A percentile compares a stretch with the other conserved stretches of the same genome.
phyloP scores from a whole-genome alignment of 2,113 vertebrate genomes.

The Antechinus stuartii region DNA sequence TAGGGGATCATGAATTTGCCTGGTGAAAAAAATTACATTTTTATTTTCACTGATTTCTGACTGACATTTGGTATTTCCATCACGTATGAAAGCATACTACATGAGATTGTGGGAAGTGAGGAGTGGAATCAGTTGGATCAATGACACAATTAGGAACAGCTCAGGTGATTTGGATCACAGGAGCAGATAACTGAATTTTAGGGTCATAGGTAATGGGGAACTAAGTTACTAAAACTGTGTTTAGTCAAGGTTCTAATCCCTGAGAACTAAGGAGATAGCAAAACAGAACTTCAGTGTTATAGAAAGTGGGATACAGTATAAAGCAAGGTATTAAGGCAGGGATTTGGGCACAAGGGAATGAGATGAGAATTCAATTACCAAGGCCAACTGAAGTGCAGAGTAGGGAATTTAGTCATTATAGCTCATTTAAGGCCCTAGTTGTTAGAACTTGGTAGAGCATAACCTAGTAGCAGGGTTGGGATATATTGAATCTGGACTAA shows the following conservation, averaged over 20 bases:
- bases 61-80: not conserved
- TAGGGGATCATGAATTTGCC: not conserved
- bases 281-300: not conserved
- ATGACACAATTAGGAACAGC: not conserved
- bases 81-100: not conserved
- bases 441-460: not conserved
- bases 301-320: not conserved
- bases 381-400: not conserved
- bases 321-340: not conserved
- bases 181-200: not conserved
- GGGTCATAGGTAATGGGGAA: not conserved
- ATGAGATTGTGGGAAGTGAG: not conserved
- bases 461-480: not conserved
- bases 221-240: not conserved
- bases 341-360: not conserved
- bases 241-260: not conserved
- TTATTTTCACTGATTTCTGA: not conserved
- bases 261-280: not conserved
- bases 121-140: no score
- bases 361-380: not conserved
- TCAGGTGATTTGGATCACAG: not conserved
- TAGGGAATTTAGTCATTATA: not conserved
- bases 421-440: not conserved
- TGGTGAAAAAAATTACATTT: not conserved
- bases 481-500: not conserved